phyloP scores from a whole-genome alignment of 2,797 vertebrate species.

The Cuculus canorus region DNA sequence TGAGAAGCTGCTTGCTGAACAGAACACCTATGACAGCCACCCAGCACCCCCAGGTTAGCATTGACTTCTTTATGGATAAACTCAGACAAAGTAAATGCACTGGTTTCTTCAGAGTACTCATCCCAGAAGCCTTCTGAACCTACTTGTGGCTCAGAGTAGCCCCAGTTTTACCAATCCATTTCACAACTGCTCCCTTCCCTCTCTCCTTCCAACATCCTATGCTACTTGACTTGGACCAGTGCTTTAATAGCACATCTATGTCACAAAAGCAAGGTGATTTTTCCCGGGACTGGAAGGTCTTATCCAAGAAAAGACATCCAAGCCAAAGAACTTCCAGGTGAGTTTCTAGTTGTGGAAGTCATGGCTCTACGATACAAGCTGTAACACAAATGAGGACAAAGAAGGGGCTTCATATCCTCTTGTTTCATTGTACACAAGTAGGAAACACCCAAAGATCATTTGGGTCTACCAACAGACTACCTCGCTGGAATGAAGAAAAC shows the following conservation, averaged over 20 bases:
- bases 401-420: not conserved
- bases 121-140: not conserved
- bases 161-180: not conserved
- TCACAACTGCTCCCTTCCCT: not conserved
- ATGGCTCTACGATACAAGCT: not conserved
- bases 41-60: not conserved
- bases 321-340: not conserved
- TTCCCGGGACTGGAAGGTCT: not conserved
- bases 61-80: not conserved
- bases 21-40: not conserved
- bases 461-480: not conserved
- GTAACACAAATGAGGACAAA: not conserved
- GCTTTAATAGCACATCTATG: not conserved
- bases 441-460: not conserved
- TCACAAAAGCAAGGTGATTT: not conserved
- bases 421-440: not conserved
- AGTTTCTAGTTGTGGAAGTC: not conserved
- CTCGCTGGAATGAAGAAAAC: not conserved
- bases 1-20: not conserved
- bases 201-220: rapidly evolving
- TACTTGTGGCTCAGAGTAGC: not conserved
- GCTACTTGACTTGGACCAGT: not conserved
- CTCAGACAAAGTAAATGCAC: not conserved
- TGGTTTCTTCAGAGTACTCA: not conserved
- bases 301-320: not conserved